These are phyloP conservation scores for Unio delphinus DNA, from an alignment of 2,888 invertebrate species.

Conservation along the genomic window DNA sequence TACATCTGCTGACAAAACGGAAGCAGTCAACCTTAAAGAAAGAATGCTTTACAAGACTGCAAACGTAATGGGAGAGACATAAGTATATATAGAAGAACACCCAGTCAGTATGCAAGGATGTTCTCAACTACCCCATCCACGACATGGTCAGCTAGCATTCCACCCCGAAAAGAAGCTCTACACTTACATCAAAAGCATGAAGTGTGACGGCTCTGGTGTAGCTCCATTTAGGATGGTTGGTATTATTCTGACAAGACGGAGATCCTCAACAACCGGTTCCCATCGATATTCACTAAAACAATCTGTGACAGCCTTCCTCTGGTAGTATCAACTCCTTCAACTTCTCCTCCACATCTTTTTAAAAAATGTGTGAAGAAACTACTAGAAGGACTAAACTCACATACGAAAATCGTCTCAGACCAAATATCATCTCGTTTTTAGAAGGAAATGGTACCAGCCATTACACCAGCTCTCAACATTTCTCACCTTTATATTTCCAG, in stretches of 20 bases:
- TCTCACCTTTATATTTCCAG: neutral
- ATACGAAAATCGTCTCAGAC: neutral
- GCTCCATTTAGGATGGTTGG: neutral
- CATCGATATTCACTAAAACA: neutral
- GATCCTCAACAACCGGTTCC: neutral
- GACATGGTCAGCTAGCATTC: neutral
- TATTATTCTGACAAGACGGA: slow-evolving; percentile 1
- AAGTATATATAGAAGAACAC: no score
- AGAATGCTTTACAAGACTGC: no score
- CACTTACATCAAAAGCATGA: slow-evolving; percentile 1
- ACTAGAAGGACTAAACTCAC: neutral
- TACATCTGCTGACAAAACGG: no score
- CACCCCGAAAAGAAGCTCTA: slow-evolving; percentile 3
- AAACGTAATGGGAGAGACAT: no score
- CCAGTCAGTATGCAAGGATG: no score
- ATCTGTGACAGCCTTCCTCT: neutral
- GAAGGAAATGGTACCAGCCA: neutral
- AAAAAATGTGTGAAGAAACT: neutral
- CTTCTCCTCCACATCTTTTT: neutral
- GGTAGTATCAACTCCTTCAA: neutral
- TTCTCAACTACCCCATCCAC: neutral
- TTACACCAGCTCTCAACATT: neutral
- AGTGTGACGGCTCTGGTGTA: neutral
- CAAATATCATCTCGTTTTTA: no score
- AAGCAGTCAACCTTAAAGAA: no score